Evolutionary conservation across 2,113 vertebrate genomes (phyloP).

Genomic region (Tonatia bakeri): DNA sequence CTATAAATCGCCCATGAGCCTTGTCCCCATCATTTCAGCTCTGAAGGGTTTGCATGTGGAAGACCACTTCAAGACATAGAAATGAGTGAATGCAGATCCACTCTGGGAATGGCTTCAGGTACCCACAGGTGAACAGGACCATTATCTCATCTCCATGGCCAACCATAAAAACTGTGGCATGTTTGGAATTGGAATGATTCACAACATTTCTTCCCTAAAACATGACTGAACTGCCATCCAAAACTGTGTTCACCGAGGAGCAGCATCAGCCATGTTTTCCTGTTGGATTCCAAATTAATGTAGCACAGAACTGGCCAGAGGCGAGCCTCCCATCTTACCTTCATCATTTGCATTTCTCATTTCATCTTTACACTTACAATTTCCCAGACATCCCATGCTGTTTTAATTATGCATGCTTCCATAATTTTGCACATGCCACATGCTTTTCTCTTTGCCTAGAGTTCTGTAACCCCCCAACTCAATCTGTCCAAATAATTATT

Average conservation of each 20-base stretch:
- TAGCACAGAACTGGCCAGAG: neutral
- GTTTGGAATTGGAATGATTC: neutral
- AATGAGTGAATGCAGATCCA: neutral
- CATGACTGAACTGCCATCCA: neutral
- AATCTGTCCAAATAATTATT: neutral
- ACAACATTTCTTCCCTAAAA: neutral
- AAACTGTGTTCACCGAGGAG: neutral
- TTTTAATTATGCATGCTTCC: conserved; percentile 10
- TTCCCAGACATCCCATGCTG: neutral
- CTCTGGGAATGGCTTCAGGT: neutral
- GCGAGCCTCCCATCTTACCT: neutral
- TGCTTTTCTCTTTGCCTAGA: neutral
- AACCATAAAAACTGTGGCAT: neutral
- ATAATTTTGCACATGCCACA: neutral
- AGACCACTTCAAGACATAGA: neutral
- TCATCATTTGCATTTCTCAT: neutral
- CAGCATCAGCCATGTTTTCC: neutral
- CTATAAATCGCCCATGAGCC: neutral
- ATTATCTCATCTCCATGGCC: neutral
- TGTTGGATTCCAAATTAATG: neutral
- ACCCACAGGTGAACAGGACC: neutral
- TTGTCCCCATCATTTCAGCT: neutral
- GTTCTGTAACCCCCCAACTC: neutral
- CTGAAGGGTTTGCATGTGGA: neutral
- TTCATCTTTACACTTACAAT: neutral